These are phyloP conservation scores for Cossypha dichroa DNA, from an alignment of 2,797 vertebrate species.

Conservation along the genomic window DNA sequence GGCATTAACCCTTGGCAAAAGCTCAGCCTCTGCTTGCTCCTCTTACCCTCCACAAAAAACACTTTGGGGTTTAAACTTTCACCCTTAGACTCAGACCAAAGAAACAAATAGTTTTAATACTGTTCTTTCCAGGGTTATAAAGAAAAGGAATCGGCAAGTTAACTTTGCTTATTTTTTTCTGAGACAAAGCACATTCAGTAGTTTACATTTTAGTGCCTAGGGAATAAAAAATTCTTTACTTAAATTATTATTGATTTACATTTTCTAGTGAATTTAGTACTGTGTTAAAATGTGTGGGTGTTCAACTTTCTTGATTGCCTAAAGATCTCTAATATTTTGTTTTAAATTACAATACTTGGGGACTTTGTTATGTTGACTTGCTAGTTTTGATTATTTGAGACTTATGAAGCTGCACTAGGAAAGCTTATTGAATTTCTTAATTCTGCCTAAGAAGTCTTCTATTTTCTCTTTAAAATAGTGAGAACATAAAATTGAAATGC, in stretches of 20 bases:
- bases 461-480: not conserved
- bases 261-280: not conserved
- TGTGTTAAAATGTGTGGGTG: not conserved
- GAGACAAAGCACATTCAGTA: fast-evolving
- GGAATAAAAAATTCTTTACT: not conserved
- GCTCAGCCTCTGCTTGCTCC: not conserved
- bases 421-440: not conserved
- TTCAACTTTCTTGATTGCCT: not conserved
- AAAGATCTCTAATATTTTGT: not conserved
- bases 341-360: not conserved
- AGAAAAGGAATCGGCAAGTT: not conserved
- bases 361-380: not conserved
- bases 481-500: not conserved
- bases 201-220: not conserved
- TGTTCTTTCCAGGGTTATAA: not conserved
- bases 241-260: not conserved
- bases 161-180: not conserved
- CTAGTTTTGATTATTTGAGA: not conserved
- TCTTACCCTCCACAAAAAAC: not conserved
- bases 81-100: not conserved
- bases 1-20: constrained; percentile 25
- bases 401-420: not conserved
- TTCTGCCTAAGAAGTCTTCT: not conserved
- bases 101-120: not conserved
- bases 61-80: not conserved